phyloP scores from a whole-genome alignment of 1,140 invertebrate genomes.

The Meloidogyne floridensis region DNA sequence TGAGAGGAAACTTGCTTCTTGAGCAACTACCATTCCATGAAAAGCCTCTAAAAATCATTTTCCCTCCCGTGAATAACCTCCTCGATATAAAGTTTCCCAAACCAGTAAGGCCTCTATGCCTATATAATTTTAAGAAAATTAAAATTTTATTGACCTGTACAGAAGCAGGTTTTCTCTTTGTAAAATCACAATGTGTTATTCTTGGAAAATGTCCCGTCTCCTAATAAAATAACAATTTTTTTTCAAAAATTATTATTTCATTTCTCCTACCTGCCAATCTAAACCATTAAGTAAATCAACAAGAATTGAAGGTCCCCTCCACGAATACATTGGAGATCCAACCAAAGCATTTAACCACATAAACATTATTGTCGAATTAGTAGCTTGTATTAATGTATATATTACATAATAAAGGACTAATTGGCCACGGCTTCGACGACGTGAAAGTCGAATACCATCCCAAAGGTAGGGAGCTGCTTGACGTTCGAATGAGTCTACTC shows the following conservation, averaged over 20 bases:
- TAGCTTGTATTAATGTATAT: conserved; percentile 55
- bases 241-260: conserved; percentile 1
- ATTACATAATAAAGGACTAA: conserved; percentile 58
- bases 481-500: conserved; percentile 56
- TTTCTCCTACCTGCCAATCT: conserved; percentile 55
- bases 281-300: conserved; percentile 54
- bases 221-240: conserved; percentile 30
- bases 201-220: conserved; percentile 64
- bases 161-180: conserved; percentile 48
- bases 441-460: conserved; percentile 60
- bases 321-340: conserved; percentile 56
- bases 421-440: conserved; percentile 50
- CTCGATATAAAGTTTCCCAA: too few species aligned
- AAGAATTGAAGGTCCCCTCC: conserved; percentile 54
- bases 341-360: conserved; percentile 57
- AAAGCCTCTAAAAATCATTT: too few species aligned
- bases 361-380: conserved; percentile 57
- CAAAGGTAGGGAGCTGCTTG: conserved; percentile 60
- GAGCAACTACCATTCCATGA: too few species aligned
- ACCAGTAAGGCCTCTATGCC: too few species aligned
- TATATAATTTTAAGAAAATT: too few species aligned
- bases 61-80: too few species aligned
- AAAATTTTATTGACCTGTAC: conserved; percentile 35
- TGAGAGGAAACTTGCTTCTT: too few species aligned
- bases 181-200: conserved; percentile 65